phyloP scores from a whole-genome alignment of 2,113 vertebrate genomes.

The Paracanthobrama guichenoti region DNA sequence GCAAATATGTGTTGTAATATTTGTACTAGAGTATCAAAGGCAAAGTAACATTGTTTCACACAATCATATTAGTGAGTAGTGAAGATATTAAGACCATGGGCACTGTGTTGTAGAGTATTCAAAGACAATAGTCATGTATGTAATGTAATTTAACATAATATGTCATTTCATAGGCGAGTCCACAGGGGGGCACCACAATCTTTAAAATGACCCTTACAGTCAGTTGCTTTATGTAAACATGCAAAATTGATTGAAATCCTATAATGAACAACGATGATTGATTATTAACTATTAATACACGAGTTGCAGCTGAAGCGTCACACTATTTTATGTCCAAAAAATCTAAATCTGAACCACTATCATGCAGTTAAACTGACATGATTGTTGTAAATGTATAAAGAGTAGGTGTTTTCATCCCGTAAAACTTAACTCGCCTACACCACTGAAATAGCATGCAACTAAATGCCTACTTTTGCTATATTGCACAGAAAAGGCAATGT shows the following conservation, averaged over 20 bases:
- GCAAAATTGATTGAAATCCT: not conserved
- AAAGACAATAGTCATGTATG: not conserved
- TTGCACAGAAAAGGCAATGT: slow-evolving; percentile 14
- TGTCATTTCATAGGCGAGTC: not conserved
- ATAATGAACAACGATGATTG: not conserved
- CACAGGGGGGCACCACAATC: slow-evolving; percentile 10
- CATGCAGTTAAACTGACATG: not conserved
- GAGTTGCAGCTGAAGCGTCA: not conserved
- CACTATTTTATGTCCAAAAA: slow-evolving; percentile 3
- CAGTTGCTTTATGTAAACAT: slow-evolving; percentile 16
- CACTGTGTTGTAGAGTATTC: not conserved
- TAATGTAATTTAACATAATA: not conserved
- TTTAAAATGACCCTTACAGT: not conserved
- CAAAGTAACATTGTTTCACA: slow-evolving; percentile 37
- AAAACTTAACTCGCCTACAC: not conserved
- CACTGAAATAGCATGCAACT: slow-evolving; percentile 42
- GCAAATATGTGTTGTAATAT: not conserved
- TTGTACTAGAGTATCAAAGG: slow-evolving; percentile 47
- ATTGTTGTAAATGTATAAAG: not conserved
- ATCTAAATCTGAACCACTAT: not conserved
- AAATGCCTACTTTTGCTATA: not conserved
- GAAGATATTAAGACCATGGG: not conserved
- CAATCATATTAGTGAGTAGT: slow-evolving; percentile 6
- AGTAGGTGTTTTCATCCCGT: not conserved
- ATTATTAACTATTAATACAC: not conserved